Base-by-base conservation (phyloP, 2,888 invertebrate species). In the Noctua comes region DNA sequence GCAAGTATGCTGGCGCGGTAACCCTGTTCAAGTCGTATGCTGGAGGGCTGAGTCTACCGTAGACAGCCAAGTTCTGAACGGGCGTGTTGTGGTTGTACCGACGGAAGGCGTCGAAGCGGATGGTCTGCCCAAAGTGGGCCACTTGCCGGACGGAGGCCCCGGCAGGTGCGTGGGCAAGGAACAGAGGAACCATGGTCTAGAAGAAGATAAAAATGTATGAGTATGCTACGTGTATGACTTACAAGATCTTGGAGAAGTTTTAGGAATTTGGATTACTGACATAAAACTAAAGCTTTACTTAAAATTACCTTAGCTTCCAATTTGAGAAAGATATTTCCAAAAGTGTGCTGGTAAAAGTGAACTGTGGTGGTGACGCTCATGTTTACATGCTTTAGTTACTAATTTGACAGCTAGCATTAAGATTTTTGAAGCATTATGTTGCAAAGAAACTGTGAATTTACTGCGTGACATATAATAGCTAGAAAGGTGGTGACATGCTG, bases 151-250 rank as follows among this genome's bases (percentile, higher is more conserved):
- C 74, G 0, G 94, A 92, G 0, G 92, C 86, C 0, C 95, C 95
- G 0, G 94, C 94, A 0, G 94, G 95, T 0, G 92, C 83, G 78
- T 94, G 94, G 0, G 92, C 93, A 10, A 93, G 48, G 57, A 93
- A 88, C 1, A 94, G 77, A 0, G 94, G 94, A n/a, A 93, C 13
- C 91, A 94, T 91, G 0, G 92, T 93, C 95, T 95, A 90, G 2
- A 88, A 88, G 54, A 57, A 59, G 16, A 18, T 16, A 62, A 21
- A 27, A 21, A 2, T 31, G 1, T 0, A 48, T 65, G 0, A 77
- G 46, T n/a, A 40, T n/a, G 1, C 11, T 54, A 36, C 10, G 24
- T 64, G 10, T 21, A 13, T 10, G 16, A 21, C 1, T 16, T 16
- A 43, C 4, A 40, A 65, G 36, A 13, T 40, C 6, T 24, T 40